Conservation (phyloP, 1,140 invertebrate genomes). For the Globodera rostochiensis region DNA sequence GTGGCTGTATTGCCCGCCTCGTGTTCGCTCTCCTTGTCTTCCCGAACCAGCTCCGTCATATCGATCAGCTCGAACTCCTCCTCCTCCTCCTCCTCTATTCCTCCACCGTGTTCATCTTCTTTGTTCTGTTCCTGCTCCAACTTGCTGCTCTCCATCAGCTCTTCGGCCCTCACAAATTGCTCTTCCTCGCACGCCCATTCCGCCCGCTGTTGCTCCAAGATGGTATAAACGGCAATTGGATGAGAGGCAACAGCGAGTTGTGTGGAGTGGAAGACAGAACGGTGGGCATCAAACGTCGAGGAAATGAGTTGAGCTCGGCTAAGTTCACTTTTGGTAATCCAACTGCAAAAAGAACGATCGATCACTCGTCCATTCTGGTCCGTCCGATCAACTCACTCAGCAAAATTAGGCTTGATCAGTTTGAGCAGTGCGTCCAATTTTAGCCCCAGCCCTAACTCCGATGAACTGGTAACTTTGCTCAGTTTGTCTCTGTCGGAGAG, state of each 20-base stretch:
- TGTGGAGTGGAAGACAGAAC: constrained; percentile 6
- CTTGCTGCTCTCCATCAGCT: background rate
- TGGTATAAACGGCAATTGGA: constrained; percentile 1
- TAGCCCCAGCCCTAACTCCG: background rate
- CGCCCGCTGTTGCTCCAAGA: constrained; percentile 2
- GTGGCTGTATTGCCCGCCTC: background rate
- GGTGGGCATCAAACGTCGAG: constrained; percentile 6
- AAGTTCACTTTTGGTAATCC: constrained; percentile 6
- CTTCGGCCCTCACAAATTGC: constrained; percentile 16
- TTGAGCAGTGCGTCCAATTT: constrained; percentile 6
- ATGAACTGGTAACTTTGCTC: background rate
- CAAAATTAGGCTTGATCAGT: constrained; percentile 15
- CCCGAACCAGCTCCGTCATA: constrained; percentile 9
- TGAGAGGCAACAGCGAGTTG: constrained; percentile 5
- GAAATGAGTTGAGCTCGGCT: background rate
- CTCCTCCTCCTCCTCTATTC: constrained; percentile 7
- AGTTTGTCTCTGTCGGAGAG: background rate
- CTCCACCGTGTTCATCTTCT: background rate
- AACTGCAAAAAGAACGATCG: background rate
- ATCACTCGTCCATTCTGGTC: background rate
- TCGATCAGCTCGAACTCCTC: constrained; percentile 25
- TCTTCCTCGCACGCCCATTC: constrained; percentile 13
- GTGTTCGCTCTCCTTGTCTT: background rate
- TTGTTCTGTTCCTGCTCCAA: background rate
- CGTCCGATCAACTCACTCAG: constrained; percentile 7